phyloP scores from a whole-genome alignment of 2,797 vertebrate genomes.

The Lacerta agilis region DNA sequence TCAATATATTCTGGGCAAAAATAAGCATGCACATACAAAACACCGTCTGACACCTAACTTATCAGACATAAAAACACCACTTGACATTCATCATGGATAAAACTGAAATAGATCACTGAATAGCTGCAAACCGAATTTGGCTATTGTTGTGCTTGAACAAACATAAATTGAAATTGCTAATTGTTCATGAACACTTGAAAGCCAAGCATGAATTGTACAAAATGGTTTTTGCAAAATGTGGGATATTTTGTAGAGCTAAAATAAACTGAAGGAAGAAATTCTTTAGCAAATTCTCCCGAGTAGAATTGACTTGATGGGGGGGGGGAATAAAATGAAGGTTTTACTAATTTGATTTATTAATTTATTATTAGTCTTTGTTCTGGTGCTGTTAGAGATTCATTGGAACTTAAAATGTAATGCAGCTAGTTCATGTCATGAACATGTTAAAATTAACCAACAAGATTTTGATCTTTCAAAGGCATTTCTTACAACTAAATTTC shows the following conservation, averaged over 20 bases:
- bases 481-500: background rate
- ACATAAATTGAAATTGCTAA: slow-evolving; percentile 8
- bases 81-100: slow-evolving; percentile 33
- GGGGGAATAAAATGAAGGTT: background rate
- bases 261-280: background rate
- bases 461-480: background rate
- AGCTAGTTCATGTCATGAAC: background rate
- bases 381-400: background rate
- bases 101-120: slow-evolving; percentile 28
- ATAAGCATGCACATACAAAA: background rate
- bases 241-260: background rate
- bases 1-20: slow-evolving; percentile 11
- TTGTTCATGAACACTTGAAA: slow-evolving; percentile 3
- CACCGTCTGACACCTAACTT: background rate
- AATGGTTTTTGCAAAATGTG: background rate
- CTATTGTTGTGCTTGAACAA: slow-evolving; percentile 39
- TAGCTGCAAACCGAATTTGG: slow-evolving; percentile 30
- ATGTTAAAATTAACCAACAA: background rate
- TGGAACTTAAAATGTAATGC: background rate
- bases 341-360: background rate
- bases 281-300: background rate
- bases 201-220: background rate
- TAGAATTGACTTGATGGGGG: background rate
- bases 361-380: background rate
- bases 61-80: slow-evolving; percentile 18